Base-by-base conservation (phyloP, 23 tunicate genomes). In the Trididemnum miniatum region DNA sequence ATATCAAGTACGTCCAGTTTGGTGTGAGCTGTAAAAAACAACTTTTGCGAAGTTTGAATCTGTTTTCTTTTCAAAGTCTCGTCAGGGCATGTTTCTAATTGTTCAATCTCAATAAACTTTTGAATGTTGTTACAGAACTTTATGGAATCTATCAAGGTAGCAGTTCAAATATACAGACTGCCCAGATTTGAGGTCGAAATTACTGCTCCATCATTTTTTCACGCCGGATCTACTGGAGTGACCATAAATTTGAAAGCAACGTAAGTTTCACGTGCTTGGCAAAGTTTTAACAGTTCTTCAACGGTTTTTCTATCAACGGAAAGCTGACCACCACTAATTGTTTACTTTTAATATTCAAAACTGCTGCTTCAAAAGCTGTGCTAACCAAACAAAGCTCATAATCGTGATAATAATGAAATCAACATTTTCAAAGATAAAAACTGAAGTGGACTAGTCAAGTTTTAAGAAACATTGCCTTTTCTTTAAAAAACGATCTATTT, bases 1-100 rank as follows among this genome's bases (percentile, higher is more conserved):
- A 65, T 60, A 73, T 26, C 79, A 15, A 29, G 79, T 73, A 38
- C 54, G n/a, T n/a, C n/a, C n/a, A n/a, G n/a, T n/a, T n/a, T 12
- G 57, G 12, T 12, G 57, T 18, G 18, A 62, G 69, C 15, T 44
- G 54, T 44, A 7, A 44, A 44, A 44, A 44, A 7, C 54, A 44
- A 44, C 12, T 7, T 7, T 44, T 9, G 54, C 15, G 9, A 44
- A 44, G 9, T 44, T 9, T 44, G 15, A 44, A 44, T 44, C 15
- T 44, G 12, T 44, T 15, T 7, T 44, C 15, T 44, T 9, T 44
- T 9, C 54, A 15, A 7, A 44, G 15, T 15, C 54, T 15, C 15
- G 15, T 44, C 15, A 44, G 12, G 15, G 54, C 15, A 44, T 44
- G 54, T 44, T 44, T 7, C 9, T 7, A 15, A 9, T 44, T 44